phyloP scores from a whole-genome alignment of 2,888 invertebrate species.

The Isotomurus palustris region DNA sequence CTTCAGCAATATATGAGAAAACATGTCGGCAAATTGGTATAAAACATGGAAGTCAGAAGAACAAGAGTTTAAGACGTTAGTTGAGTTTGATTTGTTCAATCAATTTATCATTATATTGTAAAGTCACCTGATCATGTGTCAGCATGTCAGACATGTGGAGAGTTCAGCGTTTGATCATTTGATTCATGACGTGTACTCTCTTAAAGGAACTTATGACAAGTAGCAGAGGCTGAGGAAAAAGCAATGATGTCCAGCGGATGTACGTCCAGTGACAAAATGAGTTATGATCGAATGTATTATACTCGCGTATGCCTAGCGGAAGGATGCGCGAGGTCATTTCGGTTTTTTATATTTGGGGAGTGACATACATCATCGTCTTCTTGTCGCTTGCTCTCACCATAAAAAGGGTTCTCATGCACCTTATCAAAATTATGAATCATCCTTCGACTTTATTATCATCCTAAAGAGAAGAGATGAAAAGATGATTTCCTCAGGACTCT shows the following conservation, averaged over 20 bases:
- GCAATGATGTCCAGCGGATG: neutral
- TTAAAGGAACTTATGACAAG: too few species aligned
- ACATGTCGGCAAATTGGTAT: too few species aligned
- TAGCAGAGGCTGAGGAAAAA: too few species aligned
- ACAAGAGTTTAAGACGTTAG: too few species aligned
- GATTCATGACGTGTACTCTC: too few species aligned
- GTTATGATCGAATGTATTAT: constrained; percentile 19
- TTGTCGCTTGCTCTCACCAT: constrained; percentile 43
- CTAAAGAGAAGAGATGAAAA: neutral
- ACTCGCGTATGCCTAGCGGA: neutral
- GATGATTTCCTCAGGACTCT: neutral
- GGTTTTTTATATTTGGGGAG: neutral
- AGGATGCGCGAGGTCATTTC: constrained; percentile 1
- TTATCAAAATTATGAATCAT: constrained; percentile 25
- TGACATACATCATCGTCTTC: constrained; percentile 27
- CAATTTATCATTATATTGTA: too few species aligned
- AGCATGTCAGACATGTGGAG: too few species aligned
- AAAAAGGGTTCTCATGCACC: constrained; percentile 25
- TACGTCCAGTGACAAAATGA: constrained; percentile 29
- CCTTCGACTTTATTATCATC: neutral
- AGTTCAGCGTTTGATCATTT: too few species aligned
- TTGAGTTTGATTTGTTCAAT: too few species aligned
- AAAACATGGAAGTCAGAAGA: too few species aligned
- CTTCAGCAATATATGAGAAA: too few species aligned
- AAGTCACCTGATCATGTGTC: too few species aligned